Percentiles rank a stretch among this genome's conserved stretches.
Conservation (phyloP, 64 coral and sea anemone genomes). For the Orbicella faveolata region DNA sequence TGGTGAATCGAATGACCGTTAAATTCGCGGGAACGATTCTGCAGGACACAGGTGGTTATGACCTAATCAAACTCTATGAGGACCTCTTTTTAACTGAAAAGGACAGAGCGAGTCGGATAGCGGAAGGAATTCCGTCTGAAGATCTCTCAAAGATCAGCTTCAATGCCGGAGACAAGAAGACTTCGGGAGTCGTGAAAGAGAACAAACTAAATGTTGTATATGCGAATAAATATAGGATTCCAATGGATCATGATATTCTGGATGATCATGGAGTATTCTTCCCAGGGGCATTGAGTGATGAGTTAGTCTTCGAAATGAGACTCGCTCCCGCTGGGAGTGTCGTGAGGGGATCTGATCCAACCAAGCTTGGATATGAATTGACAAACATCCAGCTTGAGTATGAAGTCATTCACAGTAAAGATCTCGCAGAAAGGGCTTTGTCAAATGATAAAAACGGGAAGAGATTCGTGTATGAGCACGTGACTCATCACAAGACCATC, state of each 20-base stretch:
- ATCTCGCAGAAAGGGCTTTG: not conserved
- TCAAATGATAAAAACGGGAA: not conserved
- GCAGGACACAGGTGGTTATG: no score
- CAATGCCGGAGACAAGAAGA: not conserved
- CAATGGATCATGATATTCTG: not conserved
- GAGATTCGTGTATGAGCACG: not conserved
- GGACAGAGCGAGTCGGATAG: no score
- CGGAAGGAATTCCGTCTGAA: not conserved
- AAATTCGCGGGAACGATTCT: no score
- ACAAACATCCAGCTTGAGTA: slow-evolving; percentile 19
- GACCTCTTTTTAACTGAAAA: no score
- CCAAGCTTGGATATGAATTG: not conserved
- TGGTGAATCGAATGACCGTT: no score
- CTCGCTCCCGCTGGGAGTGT: no score
- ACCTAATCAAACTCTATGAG: no score
- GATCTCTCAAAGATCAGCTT: not conserved
- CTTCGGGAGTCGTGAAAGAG: not conserved
- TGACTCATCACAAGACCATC: no score
- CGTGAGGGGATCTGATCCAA: no score
- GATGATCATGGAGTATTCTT: slow-evolving; percentile 20
- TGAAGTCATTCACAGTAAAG: not conserved
- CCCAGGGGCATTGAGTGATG: not conserved
- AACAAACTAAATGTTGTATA: not conserved
- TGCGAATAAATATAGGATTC: not conserved
- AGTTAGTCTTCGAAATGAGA: no score